Evolutionary conservation across 2,113 vertebrate species (phyloP), one percentile per base, ranked within the genome.

Genomic region (Malurus elegans): DNA sequence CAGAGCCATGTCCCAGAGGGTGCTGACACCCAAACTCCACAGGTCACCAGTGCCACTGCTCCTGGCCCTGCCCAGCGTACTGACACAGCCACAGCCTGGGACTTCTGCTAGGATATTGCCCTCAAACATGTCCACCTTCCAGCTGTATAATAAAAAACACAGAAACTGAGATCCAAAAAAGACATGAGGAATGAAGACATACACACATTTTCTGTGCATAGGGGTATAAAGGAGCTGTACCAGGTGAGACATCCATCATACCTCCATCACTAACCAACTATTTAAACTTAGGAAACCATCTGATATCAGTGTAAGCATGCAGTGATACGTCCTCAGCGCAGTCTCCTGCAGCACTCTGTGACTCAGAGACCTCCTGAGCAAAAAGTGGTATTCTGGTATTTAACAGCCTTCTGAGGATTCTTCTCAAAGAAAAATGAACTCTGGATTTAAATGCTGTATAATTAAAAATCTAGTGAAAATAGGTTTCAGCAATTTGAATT

Each of bases 341-440:
- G 42, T 29, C 53, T 66, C 44, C 57, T 44, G 34, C 44, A 84
- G 44, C 10, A 65, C 84, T 81, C 29, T 24, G 38, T 60, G 61
- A 91, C 66, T 78, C 29, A 21, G 60, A 24, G 32, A 56, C 29
- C 80, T 91, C 76, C 76, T 48, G 73, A 91, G 81, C 11, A 57
- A 79, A 48, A 91, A 79, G 65, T 12, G 13, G 13, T n/a, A 36
- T 29, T 61, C 67, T 56, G 31, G 36, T 50, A 85, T 85, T 80
- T 60, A 85, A 94, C 42, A 90, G n/a, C 9, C 25, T 65, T 82
- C 45, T 84, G 65, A 92, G 36, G 40, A 82, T 56, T 87, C 57
- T 75, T 79, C 70, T 91, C 48, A 94, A 90, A 72, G 60, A 89
- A 91, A 91, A 96, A 93, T 42, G 10, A 97, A 92, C 8, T 78